These are phyloP conservation scores for Pseudomugil tenellus DNA, from an alignment of 2,797 vertebrate genomes.

Conservation along the genomic window DNA sequence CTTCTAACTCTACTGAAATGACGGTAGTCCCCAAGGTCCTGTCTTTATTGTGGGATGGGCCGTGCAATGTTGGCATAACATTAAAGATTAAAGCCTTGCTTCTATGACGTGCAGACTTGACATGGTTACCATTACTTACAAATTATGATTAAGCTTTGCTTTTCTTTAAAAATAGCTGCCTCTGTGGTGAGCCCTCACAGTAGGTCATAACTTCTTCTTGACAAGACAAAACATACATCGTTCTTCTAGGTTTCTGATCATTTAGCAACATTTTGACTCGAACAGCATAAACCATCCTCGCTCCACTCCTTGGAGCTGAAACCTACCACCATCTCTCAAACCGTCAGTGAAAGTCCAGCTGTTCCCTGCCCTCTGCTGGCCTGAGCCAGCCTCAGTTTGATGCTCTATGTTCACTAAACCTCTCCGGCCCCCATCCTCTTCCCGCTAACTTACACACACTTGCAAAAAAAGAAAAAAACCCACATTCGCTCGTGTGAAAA, in stretches of 20 bases:
- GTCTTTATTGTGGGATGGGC: constrained; percentile 49
- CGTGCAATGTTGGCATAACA: constrained; percentile 45
- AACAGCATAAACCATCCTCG: constrained; percentile 31
- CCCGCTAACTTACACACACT: constrained; percentile 17
- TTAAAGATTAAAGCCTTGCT: constrained; percentile 48
- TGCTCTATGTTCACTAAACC: constrained; percentile 26
- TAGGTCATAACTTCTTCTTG: constrained; percentile 14
- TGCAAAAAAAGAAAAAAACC: constrained; percentile 1
- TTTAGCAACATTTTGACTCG: constrained; percentile 54
- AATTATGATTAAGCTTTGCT: constrained; percentile 46
- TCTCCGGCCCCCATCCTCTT: neutral
- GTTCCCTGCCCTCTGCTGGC: constrained; percentile 70
- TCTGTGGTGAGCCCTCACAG: constrained; percentile 30
- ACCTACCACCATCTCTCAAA: constrained; percentile 73
- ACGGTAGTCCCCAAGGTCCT: constrained; percentile 5
- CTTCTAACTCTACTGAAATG: constrained; percentile 20
- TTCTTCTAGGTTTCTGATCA: constrained; percentile 20
- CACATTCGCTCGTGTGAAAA: constrained; percentile 65
- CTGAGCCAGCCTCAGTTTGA: constrained; percentile 56
- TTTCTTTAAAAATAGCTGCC: constrained; percentile 42
- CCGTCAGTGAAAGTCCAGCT: constrained; percentile 84
- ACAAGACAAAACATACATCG: constrained; percentile 29
- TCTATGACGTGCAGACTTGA: constrained; percentile 49
- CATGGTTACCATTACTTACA: constrained; percentile 35
- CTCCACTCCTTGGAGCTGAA: constrained; percentile 66